Conservation (phyloP, 1,140 invertebrate genomes). For the Heliothis virescens region DNA sequence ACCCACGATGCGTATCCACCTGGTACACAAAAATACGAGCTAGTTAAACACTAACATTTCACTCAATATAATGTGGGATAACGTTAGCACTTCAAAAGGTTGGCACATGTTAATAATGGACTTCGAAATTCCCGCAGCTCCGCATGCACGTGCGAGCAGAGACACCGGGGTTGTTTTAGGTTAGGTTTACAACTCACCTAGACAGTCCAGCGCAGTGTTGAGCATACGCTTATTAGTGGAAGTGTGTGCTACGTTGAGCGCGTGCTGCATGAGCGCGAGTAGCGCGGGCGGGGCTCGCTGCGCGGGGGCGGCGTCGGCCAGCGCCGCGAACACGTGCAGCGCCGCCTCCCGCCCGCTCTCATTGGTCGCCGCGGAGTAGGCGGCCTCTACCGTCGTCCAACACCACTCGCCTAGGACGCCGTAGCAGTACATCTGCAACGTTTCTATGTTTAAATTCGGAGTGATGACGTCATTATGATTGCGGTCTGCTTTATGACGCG, state of each 20-base stretch:
- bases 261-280: conserved; percentile 89
- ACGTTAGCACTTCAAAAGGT: too few species aligned
- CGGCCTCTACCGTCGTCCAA: conserved; percentile 86
- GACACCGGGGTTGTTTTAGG: too few species aligned
- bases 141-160: neutral
- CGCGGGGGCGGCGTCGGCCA: conserved; percentile 91
- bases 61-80: too few species aligned
- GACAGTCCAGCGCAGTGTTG: conserved; percentile 90
- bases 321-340: conserved; percentile 93
- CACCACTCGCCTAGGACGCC: conserved; percentile 90
- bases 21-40: conserved; percentile 40
- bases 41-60: neutral
- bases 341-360: conserved; percentile 90
- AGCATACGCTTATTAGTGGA: conserved; percentile 83
- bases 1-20: conserved; percentile 95
- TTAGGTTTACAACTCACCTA: conserved; percentile 85
- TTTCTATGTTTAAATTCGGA: neutral
- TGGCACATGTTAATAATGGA: too few species aligned
- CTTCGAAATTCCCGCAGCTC: neutral
- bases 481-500: too few species aligned
- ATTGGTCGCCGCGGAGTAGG: conserved; percentile 57
- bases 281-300: conserved; percentile 89
- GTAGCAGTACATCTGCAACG: conserved; percentile 92
- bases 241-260: conserved; percentile 88
- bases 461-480: neutral